Evolutionary conservation across 2,113 vertebrate genomes (phyloP), one percentile per base, ranked within the genome.

Genomic region (Macheiramphus alcinus): DNA sequence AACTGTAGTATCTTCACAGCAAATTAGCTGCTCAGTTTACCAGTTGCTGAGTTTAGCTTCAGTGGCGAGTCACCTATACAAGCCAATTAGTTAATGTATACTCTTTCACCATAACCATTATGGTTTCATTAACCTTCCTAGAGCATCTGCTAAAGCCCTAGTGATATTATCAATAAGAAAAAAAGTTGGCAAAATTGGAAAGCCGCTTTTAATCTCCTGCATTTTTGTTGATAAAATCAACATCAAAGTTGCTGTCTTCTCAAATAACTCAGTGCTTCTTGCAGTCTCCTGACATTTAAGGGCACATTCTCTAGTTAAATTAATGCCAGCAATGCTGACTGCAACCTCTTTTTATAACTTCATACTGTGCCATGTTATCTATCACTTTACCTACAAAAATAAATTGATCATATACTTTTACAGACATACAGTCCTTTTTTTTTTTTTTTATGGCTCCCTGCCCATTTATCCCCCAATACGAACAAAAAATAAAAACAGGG

Each of bases 221-320:
- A 55, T 94, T 95, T 97, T 92, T 93, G 81, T 91, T 95, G 93
- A 85, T 80, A 93, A 92, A 73, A 82, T 89, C 94, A 93, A 83
- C 90, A 95, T 95, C 92, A 83, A 97, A 96, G 88, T 95, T 91
- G 61, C 75, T 94, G 95, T 94, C 92, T 90, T 93, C 92, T 94
- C 94, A 92, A 95, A 92, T 95, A 96, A 96, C 94, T 93, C 84
- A 3, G 71, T 50, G 91, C 84, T 95, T 95, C 94, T 78, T 91
- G 82, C 88, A 78, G 86, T 74, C 94, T 97, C 93, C 71, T 93
- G 96, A 97, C 96, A 94, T 95, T 97, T 96, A 96, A 97, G 94
- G 95, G 84, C 89, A 95, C 91, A 96, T 95, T 93, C 89, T 59
- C 62, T 29, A 73, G 76, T 96, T 93, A 94, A 96, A 95, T 96